phyloP scores from a whole-genome alignment of 1,140 invertebrate species.

The Archivesica marissinica region DNA sequence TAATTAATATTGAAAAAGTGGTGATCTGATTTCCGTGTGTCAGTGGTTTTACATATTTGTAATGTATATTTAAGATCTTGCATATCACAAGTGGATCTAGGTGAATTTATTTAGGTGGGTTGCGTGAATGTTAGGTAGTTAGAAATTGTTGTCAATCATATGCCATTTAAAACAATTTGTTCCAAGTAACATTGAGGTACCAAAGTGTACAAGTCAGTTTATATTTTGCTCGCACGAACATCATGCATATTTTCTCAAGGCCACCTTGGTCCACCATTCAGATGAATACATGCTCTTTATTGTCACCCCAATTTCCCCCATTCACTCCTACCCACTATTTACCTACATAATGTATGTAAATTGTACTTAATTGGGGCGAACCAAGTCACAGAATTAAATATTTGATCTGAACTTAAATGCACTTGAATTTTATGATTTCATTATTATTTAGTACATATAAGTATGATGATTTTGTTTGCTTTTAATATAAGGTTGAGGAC shows the following conservation, averaged over 20 bases:
- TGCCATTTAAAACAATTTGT: no score
- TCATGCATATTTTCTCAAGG: no score
- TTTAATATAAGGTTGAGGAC: neutral
- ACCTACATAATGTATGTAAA: neutral
- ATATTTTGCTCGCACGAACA: no score
- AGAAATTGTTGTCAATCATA: no score
- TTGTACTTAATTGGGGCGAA: constrained; percentile 5
- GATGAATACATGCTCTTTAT: no score
- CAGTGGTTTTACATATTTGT: constrained; percentile 17
- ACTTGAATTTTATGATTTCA: constrained; percentile 1
- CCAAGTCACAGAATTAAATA: constrained; percentile 7
- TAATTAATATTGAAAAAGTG: neutral
- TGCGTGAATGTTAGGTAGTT: no score
- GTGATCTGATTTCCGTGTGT: constrained; percentile 4
- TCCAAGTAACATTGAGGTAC: no score
- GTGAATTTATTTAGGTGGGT: no score
- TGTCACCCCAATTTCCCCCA: neutral
- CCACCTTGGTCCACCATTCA: no score
- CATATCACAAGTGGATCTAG: neutral
- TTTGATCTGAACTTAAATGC: constrained; percentile 27
- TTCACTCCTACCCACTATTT: neutral
- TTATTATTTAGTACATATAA: neutral
- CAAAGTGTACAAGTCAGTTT: no score
- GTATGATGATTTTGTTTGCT: neutral
- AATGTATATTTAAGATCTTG: constrained; percentile 2